Conservation (phyloP, 1,140 invertebrate genomes). For the Wasmannia auropunctata region DNA sequence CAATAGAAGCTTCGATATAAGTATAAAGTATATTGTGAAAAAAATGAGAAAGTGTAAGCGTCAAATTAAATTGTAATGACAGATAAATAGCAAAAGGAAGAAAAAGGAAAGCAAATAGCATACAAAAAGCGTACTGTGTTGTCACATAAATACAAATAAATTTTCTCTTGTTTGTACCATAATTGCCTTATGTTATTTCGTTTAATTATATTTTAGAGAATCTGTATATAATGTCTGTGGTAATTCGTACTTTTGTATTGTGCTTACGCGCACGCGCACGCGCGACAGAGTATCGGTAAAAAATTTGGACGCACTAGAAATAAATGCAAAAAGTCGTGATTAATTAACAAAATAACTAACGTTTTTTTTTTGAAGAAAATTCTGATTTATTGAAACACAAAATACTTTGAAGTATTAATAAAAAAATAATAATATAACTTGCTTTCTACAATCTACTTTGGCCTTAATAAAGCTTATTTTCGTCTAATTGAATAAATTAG, state of each 20-base stretch:
- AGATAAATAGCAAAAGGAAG: not conserved
- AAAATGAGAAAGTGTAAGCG: constrained; percentile 1
- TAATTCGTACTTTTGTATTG: not conserved
- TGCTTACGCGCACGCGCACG: not conserved
- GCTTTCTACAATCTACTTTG: too few species aligned
- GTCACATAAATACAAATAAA: constrained; percentile 68
- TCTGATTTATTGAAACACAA: too few species aligned
- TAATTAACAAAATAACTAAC: too few species aligned
- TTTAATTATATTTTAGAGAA: constrained; percentile 6
- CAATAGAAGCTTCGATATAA: constrained; percentile 60
- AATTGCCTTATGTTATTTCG: constrained; percentile 6
- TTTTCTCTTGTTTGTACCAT: constrained; percentile 61
- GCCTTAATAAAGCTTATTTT: too few species aligned
- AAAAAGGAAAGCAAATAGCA: constrained; percentile 21
- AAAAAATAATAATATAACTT: too few species aligned
- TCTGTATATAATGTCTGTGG: not conserved
- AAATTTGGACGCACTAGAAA: too few species aligned
- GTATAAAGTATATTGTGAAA: constrained; percentile 17
- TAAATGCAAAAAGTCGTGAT: too few species aligned
- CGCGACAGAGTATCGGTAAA: too few species aligned
- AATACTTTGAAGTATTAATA: too few species aligned
- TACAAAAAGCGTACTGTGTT: constrained; percentile 47
- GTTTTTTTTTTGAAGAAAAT: too few species aligned
- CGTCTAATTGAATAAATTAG: too few species aligned
- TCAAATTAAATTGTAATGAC: constrained; percentile 31